A percentile compares a stretch with the other conserved stretches of the same genome.
Conservation (phyloP, 2,797 vertebrate genomes). For the Sebastes minor region DNA sequence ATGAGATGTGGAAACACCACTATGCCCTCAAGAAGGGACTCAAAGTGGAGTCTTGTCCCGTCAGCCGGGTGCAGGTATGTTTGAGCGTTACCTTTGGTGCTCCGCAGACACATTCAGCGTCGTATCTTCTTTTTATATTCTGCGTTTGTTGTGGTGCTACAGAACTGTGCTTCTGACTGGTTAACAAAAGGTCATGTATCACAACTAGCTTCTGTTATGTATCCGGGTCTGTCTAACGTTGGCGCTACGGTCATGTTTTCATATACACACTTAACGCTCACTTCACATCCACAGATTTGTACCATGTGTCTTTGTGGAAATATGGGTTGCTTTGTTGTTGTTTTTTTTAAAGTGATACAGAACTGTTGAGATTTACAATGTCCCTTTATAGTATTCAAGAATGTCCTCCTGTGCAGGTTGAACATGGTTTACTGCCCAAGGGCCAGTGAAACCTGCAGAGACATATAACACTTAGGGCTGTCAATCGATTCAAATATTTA, state of each 20-base stretch:
- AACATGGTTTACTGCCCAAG: background rate
- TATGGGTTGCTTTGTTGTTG: background rate
- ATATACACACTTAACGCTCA: background rate
- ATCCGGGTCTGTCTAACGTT: background rate
- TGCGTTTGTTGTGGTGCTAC: background rate
- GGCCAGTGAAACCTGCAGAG: background rate
- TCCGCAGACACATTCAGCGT: background rate
- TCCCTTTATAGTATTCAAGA: background rate
- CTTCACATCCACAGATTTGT: background rate
- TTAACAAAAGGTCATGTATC: background rate
- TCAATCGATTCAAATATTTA: too few relatives aligned
- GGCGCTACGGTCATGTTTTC: background rate
- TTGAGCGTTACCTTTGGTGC: background rate
- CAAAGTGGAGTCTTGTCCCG: background rate
- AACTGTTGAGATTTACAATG: background rate
- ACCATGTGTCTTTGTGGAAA: background rate
- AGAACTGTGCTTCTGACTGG: background rate
- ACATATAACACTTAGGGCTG: background rate
- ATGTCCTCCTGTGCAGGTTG: background rate
- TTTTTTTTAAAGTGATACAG: background rate
- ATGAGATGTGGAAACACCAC: constrained; percentile 51
- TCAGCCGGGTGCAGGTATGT: constrained; percentile 22
- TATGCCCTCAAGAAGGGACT: constrained; percentile 18
- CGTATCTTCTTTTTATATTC: fast-evolving
- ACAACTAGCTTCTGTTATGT: background rate